A percentile compares a stretch with the other conserved stretches of the same genome.
These are phyloP conservation scores for Gymnopithys bicolor DNA, from an alignment of 2,797 vertebrate species.

Conservation along the genomic window DNA sequence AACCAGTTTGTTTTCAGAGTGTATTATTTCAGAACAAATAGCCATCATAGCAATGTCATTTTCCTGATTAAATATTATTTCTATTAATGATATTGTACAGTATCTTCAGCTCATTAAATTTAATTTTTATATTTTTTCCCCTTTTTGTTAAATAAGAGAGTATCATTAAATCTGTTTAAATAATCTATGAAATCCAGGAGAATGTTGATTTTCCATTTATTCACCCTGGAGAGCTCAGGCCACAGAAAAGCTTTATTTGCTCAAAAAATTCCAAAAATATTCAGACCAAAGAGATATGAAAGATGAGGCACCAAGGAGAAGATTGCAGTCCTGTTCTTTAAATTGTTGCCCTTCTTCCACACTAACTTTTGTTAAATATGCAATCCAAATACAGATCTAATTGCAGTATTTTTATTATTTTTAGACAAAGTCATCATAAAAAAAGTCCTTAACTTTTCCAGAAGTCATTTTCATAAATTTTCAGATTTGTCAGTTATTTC, in stretches of 20 bases:
- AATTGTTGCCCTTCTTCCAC: neutral
- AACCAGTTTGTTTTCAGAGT: neutral
- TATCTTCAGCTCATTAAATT: neutral
- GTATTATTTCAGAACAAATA: slow-evolving; percentile 35
- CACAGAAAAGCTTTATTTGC: neutral
- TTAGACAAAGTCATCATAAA: neutral
- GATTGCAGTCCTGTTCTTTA: neutral
- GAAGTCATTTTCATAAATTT: neutral
- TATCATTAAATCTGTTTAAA: slow-evolving; percentile 12
- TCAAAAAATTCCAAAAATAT: neutral
- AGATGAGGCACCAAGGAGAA: neutral
- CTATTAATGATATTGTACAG: neutral
- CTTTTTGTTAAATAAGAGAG: neutral
- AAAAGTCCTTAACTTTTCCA: neutral
- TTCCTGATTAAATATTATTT: slow-evolving; percentile 6
- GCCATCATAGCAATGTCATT: neutral
- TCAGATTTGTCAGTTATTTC: neutral
- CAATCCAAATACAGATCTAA: neutral
- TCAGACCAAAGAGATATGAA: neutral
- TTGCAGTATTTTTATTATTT: neutral
- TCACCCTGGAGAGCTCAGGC: neutral
- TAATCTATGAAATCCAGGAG: neutral
- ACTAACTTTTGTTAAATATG: neutral
- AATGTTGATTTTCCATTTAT: slow-evolving; percentile 26
- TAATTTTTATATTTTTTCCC: neutral